Percentiles rank a stretch among this genome's conserved stretches.
Conservation (phyloP, 2,888 invertebrate species). For the Nemapogon koenigi region DNA sequence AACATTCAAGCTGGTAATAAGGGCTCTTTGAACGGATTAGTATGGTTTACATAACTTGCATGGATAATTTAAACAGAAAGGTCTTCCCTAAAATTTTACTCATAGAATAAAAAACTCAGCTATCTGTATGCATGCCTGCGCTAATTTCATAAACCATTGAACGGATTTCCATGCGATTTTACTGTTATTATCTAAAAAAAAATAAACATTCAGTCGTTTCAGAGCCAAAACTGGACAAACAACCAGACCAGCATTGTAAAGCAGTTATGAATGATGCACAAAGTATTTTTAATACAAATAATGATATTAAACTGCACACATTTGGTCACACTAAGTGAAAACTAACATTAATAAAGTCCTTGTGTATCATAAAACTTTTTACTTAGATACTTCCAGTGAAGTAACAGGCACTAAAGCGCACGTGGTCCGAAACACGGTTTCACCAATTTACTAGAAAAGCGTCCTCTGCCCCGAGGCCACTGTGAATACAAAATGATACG, state of each 20-base stretch:
- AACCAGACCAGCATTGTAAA: too few species aligned
- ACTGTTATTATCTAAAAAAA: too few species aligned
- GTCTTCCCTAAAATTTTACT: too few species aligned
- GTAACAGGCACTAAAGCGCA: constrained; percentile 27
- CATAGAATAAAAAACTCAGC: too few species aligned
- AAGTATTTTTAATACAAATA: background rate
- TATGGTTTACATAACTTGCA: too few species aligned
- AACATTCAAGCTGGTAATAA: constrained; percentile 4
- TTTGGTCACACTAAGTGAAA: background rate
- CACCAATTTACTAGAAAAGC: constrained; percentile 14
- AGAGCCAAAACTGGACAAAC: too few species aligned
- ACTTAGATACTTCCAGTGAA: constrained; percentile 26
- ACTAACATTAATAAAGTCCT: constrained; percentile 29
- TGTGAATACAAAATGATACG: constrained; percentile 15
- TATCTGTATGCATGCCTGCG: too few species aligned
- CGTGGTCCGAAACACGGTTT: constrained; percentile 13
- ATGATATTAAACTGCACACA: background rate
- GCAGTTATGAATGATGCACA: too few species aligned
- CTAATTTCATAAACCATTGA: too few species aligned
- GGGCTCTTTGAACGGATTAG: constrained; percentile 1
- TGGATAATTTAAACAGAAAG: too few species aligned
- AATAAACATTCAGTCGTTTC: too few species aligned
- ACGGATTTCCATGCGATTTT: too few species aligned
- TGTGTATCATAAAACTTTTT: constrained; percentile 19
- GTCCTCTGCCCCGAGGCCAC: constrained; percentile 11